Percentiles rank a stretch among this genome's conserved stretches.
These are phyloP conservation scores for Pterostichus niger DNA, from an alignment of 2,888 invertebrate species.

Conservation along the genomic window DNA sequence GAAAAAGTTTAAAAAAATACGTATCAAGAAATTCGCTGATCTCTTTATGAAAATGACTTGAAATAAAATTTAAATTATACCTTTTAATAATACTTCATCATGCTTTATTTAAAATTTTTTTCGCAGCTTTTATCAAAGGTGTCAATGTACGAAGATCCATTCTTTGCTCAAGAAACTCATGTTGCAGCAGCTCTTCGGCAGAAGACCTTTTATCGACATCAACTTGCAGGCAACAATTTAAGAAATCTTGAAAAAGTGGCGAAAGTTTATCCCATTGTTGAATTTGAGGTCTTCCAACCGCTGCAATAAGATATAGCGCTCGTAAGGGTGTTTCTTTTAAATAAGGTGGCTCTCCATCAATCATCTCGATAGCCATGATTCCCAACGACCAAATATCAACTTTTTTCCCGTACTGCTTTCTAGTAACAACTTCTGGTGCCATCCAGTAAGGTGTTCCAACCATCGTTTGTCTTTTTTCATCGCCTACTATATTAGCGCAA, in stretches of 20 bases:
- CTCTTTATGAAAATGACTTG: slow-evolving; percentile 9
- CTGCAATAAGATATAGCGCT: slow-evolving; percentile 96
- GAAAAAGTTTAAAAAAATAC: neutral
- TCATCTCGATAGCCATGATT: slow-evolving; percentile 99
- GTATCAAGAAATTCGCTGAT: slow-evolving; percentile 18
- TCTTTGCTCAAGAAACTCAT: slow-evolving; percentile 89
- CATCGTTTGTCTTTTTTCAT: slow-evolving; percentile 97
- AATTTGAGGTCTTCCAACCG: slow-evolving; percentile 95
- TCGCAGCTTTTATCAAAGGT: slow-evolving; percentile 95
- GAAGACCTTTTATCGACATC: slow-evolving; percentile 89
- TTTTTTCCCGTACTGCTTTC: slow-evolving; percentile 96
- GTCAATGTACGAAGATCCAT: slow-evolving; percentile 90
- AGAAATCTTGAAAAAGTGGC: slow-evolving; percentile 87
- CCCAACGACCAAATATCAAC: slow-evolving; percentile 97
- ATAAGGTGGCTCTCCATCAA: slow-evolving; percentile 98
- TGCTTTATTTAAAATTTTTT: slow-evolving; percentile 87
- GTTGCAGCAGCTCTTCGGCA: slow-evolving; percentile 87
- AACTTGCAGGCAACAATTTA: slow-evolving; percentile 93
- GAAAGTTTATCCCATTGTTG: slow-evolving; percentile 90
- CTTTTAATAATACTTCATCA: slow-evolving; percentile 68
- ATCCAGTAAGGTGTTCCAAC: slow-evolving; percentile 99
- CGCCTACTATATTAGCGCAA: slow-evolving; percentile 97
- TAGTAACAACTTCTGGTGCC: slow-evolving; percentile 96
- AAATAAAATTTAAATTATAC: slow-evolving; percentile 66
- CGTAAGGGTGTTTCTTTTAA: slow-evolving; percentile 95